Evolutionary conservation across 2,113 vertebrate species (phyloP).

Genomic region (Aplodontia rufa): DNA sequence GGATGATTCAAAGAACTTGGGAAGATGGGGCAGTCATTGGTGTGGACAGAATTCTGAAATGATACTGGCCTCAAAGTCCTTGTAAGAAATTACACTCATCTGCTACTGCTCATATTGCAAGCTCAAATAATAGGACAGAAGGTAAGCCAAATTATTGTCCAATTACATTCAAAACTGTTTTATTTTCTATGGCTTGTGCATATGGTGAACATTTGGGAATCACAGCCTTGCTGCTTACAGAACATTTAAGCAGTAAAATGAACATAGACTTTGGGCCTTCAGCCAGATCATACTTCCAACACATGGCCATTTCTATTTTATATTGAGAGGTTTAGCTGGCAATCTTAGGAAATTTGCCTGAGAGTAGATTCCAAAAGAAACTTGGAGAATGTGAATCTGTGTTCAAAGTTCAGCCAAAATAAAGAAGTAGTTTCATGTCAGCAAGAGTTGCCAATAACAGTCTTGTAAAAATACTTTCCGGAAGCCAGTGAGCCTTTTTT

Average conservation of each 20-base stretch:
- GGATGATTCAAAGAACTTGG: not conserved
- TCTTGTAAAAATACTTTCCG: constrained; percentile 61
- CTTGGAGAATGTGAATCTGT: constrained; percentile 54
- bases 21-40: not conserved
- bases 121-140: constrained; percentile 40
- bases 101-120: not conserved
- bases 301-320: constrained; percentile 15
- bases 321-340: constrained; percentile 2
- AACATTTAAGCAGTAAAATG: constrained; percentile 48
- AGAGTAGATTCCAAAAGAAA: constrained; percentile 44
- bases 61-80: not conserved
- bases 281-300: not conserved
- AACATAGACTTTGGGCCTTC: constrained; percentile 42
- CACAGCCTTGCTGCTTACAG: not conserved
- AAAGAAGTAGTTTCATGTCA: constrained; percentile 58
- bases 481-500: constrained; percentile 14
- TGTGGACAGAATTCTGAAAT: not conserved
- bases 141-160: not conserved
- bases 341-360: constrained; percentile 35
- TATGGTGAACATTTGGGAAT: constrained; percentile 51
- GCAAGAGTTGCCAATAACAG: constrained; percentile 68
- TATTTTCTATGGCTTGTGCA: constrained; percentile 8
- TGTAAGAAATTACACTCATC: not conserved
- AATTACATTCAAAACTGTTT: constrained; percentile 36
- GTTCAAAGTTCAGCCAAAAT: constrained; percentile 65